Evolutionary conservation across 2,113 vertebrate genomes (phyloP).

Genomic region (Neomonachus schauinslandi): DNA sequence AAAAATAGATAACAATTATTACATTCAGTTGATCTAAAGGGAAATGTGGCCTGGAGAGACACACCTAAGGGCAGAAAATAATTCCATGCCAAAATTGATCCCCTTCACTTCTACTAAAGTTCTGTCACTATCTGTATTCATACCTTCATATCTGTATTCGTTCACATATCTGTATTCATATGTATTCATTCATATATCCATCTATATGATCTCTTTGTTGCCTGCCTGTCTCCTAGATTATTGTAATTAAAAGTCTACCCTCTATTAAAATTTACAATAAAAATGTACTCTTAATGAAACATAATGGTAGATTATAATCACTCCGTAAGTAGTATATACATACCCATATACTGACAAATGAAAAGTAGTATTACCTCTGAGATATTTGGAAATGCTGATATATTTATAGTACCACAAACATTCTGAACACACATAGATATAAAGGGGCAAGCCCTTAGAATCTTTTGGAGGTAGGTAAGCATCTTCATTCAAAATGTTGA

Average conservation of each 20-base stretch:
- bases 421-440: background rate
- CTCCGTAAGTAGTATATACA: background rate
- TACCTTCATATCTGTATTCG: no score
- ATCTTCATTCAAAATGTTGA: conserved; percentile 54
- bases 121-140: background rate
- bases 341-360: background rate
- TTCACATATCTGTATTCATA: background rate
- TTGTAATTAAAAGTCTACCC: background rate
- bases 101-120: background rate
- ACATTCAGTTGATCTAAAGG: background rate
- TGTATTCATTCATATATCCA: background rate
- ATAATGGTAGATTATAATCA: background rate
- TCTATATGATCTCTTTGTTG: background rate
- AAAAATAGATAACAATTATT: background rate
- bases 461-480: background rate
- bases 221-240: background rate
- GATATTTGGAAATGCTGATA: conserved; percentile 40
- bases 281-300: background rate
- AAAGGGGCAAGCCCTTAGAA: background rate
- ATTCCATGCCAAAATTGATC: background rate
- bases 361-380: background rate
- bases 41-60: background rate
- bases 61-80: background rate
- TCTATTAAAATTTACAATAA: background rate
- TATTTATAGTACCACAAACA: conserved; percentile 16